Conservation (phyloP, 2,797 vertebrate genomes). For the Cryptoprocta ferox region DNA sequence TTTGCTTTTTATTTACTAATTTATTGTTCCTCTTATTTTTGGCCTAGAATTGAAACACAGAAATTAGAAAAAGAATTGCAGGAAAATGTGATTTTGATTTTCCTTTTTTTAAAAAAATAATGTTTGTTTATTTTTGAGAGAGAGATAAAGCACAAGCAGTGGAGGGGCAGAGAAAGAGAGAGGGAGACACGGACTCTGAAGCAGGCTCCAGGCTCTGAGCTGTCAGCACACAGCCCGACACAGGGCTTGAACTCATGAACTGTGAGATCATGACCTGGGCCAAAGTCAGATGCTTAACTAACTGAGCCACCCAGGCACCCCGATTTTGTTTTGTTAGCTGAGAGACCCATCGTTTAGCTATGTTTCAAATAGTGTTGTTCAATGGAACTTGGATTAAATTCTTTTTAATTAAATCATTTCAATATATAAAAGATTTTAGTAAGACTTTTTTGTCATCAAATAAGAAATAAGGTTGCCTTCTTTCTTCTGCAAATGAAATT, state of each 20-base stretch:
- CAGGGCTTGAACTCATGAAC: too few species aligned
- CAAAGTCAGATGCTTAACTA: too few species aligned
- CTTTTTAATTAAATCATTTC: not conserved
- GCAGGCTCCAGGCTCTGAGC: too few species aligned
- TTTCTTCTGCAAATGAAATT: not conserved
- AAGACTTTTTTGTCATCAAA: not conserved
- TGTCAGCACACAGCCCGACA: too few species aligned
- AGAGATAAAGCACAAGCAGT: too few species aligned
- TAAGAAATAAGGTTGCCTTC: not conserved
- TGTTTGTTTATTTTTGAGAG: too few species aligned
- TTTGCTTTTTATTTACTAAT: not conserved
- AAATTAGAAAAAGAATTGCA: slow-evolving; percentile 16
- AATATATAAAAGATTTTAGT: not conserved
- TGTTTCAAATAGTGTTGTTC: not conserved
- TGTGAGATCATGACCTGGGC: too few species aligned
- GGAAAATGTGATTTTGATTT: not conserved
- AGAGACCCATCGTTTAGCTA: not conserved
- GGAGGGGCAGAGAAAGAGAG: too few species aligned
- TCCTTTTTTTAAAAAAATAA: not conserved
- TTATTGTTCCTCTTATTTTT: not conserved
- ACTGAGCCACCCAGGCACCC: too few species aligned
- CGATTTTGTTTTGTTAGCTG: not conserved
- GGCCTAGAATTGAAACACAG: not conserved
- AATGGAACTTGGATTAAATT: not conserved
- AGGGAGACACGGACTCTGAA: too few species aligned